Base-by-base conservation (phyloP, 2,888 invertebrate species). In the Ferdinandea cuprea region DNA sequence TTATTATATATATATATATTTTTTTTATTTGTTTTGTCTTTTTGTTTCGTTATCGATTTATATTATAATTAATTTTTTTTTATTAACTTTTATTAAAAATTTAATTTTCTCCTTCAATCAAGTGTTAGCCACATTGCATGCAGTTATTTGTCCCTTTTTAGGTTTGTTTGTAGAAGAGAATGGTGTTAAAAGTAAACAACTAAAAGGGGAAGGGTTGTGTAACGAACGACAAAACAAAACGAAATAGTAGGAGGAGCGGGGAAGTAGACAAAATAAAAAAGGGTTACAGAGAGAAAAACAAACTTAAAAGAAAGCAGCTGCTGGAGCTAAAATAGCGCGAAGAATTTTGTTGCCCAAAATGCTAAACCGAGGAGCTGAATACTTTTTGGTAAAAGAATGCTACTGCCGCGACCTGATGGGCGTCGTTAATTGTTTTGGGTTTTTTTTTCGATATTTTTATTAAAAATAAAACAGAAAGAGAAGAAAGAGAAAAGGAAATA, bases 311-410 rank as follows among this genome's bases (percentile, higher is more conserved):
- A 25, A 71, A 52, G 54, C 68, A 74, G 73, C 48, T 35, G 50
- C 66, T 73, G 68, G 44, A 54, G 30, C 40, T 81, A 76, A 42
- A 69, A 80, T 30, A 63, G 48, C 46, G 63, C 80, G 68, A 61
- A 76, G 80, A 81, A 76, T 59, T 65, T 58, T 65, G 44, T 37
- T 86, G 88, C 87, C 87, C 86, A 86, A 87, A 91, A 89, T 88
- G 89, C 88, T 88, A 91, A 88, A 88, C 89, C 89, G 88, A 90
- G 87, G 86, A 90, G 87, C 87, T 90, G 89, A 86, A 89, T 88
- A 86, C 87, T 87, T 87, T 88, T 89, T 87, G 91, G 88, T 87
- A 89, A 87, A 87, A 87, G 88, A 88, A 88, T 87, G 86, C 88
- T 88, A 88, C 87, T 90, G 86, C 90, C 90, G 87, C 88, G 89